Base-by-base conservation (phyloP, 2,888 invertebrate genomes). In the Hartigia nigra region DNA sequence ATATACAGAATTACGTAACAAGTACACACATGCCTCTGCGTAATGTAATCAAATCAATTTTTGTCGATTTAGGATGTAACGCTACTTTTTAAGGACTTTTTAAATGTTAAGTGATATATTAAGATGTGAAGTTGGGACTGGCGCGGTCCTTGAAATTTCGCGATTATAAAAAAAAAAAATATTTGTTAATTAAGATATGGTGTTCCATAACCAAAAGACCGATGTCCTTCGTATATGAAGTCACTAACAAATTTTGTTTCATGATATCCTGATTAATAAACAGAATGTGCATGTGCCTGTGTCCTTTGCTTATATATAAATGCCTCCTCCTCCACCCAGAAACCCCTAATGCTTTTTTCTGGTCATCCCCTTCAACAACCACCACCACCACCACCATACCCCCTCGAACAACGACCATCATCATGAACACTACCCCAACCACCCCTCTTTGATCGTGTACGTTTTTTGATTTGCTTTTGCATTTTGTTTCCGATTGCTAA, bases 281-380 rank as follows among this genome's bases (percentile, higher is more conserved):
- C 88, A 90, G 90, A 91, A 91, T 91, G 91, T 91, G 91, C 91
- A 91, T 91, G 91, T 91, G 91, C 91, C 89, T 91, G 90, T 90
- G 89, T 90, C 90, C 90, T 90, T 82, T 84, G 85, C 84, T 84
- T 85, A 75, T 81, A 82, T 77, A 79, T 80, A 79, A 69, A 70
- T 31, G 31, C 31, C 78, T n/a, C 77, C 74, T n/a, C 69, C 72
- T 77, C n/a, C n/a, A n/a, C n/a, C n/a, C n/a, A n/a, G n/a, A n/a
- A n/a, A n/a, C n/a, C n/a, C n/a, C n/a, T 36, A 78, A 79, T 77
- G 78, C 78, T 79, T 79, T 72, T 31, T 79, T 31, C 23, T 31
- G 23, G 31, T 12, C 70, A 23, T 74, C 76, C 69, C n/a, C 12
- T 4, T 4, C 34, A n/a, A n/a, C 34, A 1, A 34, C 4, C 34